Conservation (phyloP, 2,797 vertebrate species). For the Serranus cabrilla region DNA sequence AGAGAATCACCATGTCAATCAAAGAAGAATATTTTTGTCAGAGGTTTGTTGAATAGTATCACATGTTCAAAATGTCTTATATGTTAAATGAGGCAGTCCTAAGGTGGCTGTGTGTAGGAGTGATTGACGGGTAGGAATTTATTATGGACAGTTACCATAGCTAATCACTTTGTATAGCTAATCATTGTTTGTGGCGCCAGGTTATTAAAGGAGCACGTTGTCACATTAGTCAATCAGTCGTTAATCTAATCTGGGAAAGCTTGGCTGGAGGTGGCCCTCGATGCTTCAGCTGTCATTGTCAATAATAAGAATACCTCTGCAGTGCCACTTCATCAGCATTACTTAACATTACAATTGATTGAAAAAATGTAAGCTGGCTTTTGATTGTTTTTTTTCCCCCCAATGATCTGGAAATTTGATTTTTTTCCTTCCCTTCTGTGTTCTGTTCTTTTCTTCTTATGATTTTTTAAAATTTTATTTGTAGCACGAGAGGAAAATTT, state of each 20-base stretch:
- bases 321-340: neutral
- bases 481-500: neutral
- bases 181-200: neutral
- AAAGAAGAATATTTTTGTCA: too few relatives aligned
- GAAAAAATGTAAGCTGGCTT: neutral
- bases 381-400: neutral
- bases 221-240: neutral
- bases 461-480: too few relatives aligned
- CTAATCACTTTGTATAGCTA: neutral
- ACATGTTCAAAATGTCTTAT: too few relatives aligned
- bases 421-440: too few relatives aligned
- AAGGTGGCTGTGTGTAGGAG: neutral
- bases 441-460: too few relatives aligned
- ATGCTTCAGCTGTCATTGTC: neutral
- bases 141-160: neutral
- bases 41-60: too few relatives aligned
- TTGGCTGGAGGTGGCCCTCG: neutral
- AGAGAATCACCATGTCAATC: too few relatives aligned
- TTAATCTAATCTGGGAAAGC: neutral
- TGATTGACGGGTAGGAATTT: conserved; percentile 7
- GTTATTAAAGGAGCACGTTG: conserved; percentile 6
- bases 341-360: neutral
- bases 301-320: neutral
- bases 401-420: neutral
- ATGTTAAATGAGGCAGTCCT: neutral